Base-by-base conservation (phyloP, 2,113 vertebrate species). In the Chionomys nivalis region DNA sequence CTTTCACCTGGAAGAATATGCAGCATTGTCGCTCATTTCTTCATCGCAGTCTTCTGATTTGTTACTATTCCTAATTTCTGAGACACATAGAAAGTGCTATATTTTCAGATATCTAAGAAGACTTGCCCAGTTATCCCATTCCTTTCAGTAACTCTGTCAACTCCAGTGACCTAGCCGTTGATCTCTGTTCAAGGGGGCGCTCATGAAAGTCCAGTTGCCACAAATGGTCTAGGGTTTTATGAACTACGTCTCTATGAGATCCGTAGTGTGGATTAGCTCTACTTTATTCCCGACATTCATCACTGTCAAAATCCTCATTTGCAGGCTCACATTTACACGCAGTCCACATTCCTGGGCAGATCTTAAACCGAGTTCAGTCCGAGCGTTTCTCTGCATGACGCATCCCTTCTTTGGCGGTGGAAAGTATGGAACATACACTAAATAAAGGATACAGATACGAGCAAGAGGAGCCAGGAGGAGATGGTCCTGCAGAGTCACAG, bases 211-310 rank as follows among this genome's bases (percentile, higher is more conserved):
- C 5, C 21, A 78, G 89, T 97, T 98, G 89, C 93, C 97, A 97
- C 73, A 97, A 87, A 92, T 47, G 83, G 79, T 97, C 61, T 91
- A 90, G 97, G 96, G 88, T 95, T 89, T 96, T 96, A 77, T 96
- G 61, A 98, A 98, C 94, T 88, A 97, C 73, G 86, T 95, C 88
- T 97, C 75, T 78, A 76, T 90, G 95, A 92, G 93, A 97, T 68
- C 70, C 36, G 87, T 93, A 61, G 94, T 76, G 31, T 91, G 90
- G 96, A 97, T 97, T 96, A 98, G 96, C 94, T 97, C 65, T 91
- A 73, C 90, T 96, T 98, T 97, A 87, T 98, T 97, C 94, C 91
- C 89, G 91, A 97, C 96, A 98, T 94, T 96, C 96, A 97, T 4
- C 97, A 96, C 93, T 96, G 93, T 95, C 97, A 96, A 93, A 55